These are phyloP conservation scores for Sinocyclocheilus rhinocerous DNA, from an alignment of 2,113 vertebrate genomes.

Conservation along the genomic window DNA sequence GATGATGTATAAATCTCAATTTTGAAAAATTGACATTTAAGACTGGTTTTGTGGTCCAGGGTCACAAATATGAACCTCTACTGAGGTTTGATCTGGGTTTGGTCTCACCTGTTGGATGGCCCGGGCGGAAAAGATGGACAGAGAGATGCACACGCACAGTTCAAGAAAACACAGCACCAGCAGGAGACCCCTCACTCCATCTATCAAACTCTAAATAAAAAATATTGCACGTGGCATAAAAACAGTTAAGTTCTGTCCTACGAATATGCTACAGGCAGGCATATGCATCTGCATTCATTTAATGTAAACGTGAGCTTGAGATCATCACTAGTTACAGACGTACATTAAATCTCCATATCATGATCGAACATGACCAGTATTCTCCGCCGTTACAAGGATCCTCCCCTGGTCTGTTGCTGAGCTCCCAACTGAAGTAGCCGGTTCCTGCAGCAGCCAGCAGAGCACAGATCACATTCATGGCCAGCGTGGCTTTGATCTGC, in stretches of 20 bases:
- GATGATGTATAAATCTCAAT: too few relatives aligned
- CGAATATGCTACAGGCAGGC: not conserved
- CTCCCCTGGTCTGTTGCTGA: not conserved
- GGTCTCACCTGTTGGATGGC: not conserved
- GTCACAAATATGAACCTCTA: not conserved
- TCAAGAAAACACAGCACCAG: slow-evolving; percentile 47
- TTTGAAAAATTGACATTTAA: too few relatives aligned
- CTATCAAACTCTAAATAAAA: not conserved
- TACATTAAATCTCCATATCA: not conserved
- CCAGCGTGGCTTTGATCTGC: slow-evolving; percentile 61
- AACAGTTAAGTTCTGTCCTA: not conserved
- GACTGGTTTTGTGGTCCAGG: too few relatives aligned
- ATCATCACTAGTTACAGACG: not conserved
- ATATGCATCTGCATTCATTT: not conserved
- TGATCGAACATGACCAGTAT: not conserved
- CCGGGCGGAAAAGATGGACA: not conserved
- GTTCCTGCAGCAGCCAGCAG: slow-evolving; percentile 46
- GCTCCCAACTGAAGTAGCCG: slow-evolving; percentile 54
- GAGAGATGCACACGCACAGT: not conserved
- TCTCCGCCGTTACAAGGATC: not conserved
- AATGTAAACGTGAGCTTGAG: not conserved
- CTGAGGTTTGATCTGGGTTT: not conserved
- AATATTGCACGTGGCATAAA: not conserved
- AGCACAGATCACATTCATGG: slow-evolving; percentile 47
- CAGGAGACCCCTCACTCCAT: slow-evolving; percentile 34